phyloP scores from a whole-genome alignment of 2,888 invertebrate genomes.

The Stegophylla sp. region DNA sequence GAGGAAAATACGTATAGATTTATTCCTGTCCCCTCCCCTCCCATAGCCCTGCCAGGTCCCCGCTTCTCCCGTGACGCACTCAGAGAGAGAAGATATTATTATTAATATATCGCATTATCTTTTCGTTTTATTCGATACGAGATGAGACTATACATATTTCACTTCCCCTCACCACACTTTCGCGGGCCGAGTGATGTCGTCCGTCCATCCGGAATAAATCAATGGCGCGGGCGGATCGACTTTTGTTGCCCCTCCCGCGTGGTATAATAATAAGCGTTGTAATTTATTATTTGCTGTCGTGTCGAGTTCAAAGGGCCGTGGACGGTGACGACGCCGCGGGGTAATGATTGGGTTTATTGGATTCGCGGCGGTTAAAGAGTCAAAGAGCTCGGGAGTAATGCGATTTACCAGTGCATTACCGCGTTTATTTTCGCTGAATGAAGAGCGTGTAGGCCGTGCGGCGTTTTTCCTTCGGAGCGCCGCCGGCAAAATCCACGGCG shows the following conservation, averaged over 20 bases:
- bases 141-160: no score
- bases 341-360: constrained; percentile 54
- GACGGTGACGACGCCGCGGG: not conserved
- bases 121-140: no score
- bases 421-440: constrained; percentile 35
- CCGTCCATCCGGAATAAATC: constrained; percentile 51
- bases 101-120: no score
- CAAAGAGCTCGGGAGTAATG: constrained; percentile 41
- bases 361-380: constrained; percentile 41
- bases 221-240: constrained; percentile 15
- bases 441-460: not conserved
- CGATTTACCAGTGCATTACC: constrained; percentile 11
- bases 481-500: no score
- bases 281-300: constrained; percentile 43
- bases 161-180: not conserved
- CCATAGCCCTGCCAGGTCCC: no score
- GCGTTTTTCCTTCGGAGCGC: not conserved
- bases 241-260: not conserved
- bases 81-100: no score
- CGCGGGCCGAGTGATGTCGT: constrained; percentile 24
- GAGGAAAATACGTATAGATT: no score
- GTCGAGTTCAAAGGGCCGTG: constrained; percentile 38
- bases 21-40: no score
- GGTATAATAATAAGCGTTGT: not conserved
- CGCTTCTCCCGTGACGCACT: no score